phyloP scores from a whole-genome alignment of 2,113 vertebrate species.

The Epinephelus cyanopodus region DNA sequence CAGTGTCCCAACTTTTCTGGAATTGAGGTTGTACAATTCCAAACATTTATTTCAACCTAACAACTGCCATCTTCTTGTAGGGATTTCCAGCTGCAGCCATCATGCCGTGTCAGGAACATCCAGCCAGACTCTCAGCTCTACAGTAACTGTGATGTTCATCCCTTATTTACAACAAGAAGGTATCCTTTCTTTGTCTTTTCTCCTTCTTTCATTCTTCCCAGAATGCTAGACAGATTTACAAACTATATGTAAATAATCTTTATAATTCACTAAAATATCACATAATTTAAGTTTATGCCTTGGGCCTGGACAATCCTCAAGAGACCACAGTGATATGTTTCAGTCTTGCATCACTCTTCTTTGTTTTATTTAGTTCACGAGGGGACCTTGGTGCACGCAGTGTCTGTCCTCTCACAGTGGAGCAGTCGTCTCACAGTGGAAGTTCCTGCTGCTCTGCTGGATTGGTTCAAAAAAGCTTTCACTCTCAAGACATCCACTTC shows the following conservation, averaged over 20 bases:
- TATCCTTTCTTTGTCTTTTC: constrained; percentile 42
- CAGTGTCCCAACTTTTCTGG: no score
- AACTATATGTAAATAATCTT: not conserved
- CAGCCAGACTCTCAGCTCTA: constrained; percentile 90
- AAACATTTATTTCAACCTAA: not conserved
- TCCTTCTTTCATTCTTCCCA: not conserved
- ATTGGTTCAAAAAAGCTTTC: constrained; percentile 97
- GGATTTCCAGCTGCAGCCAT: constrained; percentile 94
- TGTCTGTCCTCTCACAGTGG: constrained; percentile 94
- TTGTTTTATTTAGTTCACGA: constrained; percentile 89
- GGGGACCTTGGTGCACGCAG: constrained; percentile 92
- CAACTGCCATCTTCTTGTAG: constrained; percentile 72
- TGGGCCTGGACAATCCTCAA: not conserved
- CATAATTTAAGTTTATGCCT: not conserved
- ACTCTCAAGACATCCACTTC: constrained; percentile 95
- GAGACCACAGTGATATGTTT: not conserved
- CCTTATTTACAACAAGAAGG: constrained; percentile 98
- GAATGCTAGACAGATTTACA: not conserved
- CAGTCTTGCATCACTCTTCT: not conserved
- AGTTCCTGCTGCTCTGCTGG: constrained; percentile 89
- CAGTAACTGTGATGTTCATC: constrained; percentile 91
- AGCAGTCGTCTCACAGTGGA: constrained; percentile 90
- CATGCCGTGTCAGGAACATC: constrained; percentile 92
- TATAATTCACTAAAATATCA: not conserved
- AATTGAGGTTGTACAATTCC: no score